These are phyloP conservation scores for Nymphicus hollandicus DNA, from an alignment of 2,113 vertebrate species.

Conservation along the genomic window DNA sequence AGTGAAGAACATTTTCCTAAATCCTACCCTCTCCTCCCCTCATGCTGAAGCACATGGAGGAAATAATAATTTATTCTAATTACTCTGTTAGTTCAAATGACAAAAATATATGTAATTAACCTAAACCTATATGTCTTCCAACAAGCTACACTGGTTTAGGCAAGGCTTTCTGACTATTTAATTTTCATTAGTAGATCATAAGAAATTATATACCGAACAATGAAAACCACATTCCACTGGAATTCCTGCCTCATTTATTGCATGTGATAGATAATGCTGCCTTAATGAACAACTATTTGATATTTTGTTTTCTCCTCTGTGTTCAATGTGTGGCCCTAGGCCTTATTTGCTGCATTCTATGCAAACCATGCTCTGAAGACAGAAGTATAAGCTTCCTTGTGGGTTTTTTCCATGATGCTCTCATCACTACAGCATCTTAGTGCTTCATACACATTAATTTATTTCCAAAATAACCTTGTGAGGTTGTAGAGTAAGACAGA, in stretches of 20 bases:
- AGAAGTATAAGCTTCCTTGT: conserved; percentile 11
- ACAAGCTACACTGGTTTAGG: not conserved
- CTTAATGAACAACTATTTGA: conserved; percentile 40
- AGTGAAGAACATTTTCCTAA: not conserved
- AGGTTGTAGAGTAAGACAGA: not conserved
- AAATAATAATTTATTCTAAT: not conserved
- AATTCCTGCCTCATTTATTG: not conserved
- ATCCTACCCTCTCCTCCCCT: not conserved
- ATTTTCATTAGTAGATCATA: not conserved
- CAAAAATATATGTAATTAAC: not conserved
- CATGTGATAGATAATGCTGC: not conserved
- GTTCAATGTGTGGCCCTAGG: not conserved
- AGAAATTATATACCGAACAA: not conserved
- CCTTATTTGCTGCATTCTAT: conserved; percentile 32
- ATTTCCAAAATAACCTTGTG: conserved; percentile 47
- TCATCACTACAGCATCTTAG: not conserved
- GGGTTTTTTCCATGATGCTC: not conserved
- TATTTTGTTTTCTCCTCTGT: conserved; percentile 22
- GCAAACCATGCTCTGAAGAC: conserved; percentile 14
- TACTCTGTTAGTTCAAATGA: not conserved
- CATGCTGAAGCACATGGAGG: not conserved
- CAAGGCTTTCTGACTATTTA: not conserved
- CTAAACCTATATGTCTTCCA: not conserved
- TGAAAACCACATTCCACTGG: not conserved
- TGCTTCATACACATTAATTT: conserved; percentile 30